phyloP scores from a whole-genome alignment of 1,140 invertebrate species.

The Halictus rubicundus region DNA sequence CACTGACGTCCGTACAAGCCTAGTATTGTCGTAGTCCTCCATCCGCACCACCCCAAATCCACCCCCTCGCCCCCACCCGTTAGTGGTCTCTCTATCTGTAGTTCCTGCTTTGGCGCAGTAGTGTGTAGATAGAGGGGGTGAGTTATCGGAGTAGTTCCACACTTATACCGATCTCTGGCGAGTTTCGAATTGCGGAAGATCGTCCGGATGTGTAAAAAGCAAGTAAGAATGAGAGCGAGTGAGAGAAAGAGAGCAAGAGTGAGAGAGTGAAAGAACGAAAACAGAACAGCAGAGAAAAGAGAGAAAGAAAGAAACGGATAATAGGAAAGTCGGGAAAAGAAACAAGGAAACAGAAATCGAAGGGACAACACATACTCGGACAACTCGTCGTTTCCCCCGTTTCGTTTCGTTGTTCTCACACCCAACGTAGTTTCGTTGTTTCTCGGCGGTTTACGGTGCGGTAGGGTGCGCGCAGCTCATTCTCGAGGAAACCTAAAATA shows the following conservation, averaged over 20 bases:
- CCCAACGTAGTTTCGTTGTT: background rate
- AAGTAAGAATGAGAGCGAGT: background rate
- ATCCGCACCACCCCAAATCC: no score
- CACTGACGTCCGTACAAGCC: slow-evolving; percentile 62
- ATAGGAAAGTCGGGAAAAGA: background rate
- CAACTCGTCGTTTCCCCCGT: background rate
- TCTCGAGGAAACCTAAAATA: slow-evolving; percentile 50
- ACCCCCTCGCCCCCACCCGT: background rate
- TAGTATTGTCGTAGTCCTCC: slow-evolving; percentile 56
- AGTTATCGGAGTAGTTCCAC: slow-evolving; percentile 50
- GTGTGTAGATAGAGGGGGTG: slow-evolving; percentile 61
- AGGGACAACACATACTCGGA: background rate
- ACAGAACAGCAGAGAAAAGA: background rate
- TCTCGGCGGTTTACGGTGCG: background rate
- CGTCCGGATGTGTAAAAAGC: slow-evolving; percentile 7
- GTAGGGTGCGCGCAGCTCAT: slow-evolving; percentile 27
- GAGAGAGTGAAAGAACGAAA: background rate
- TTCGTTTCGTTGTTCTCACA: background rate
- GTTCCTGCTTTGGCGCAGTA: slow-evolving; percentile 62
- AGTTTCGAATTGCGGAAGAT: slow-evolving; percentile 26
- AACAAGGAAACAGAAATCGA: background rate
- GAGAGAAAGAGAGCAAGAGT: background rate
- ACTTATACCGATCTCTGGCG: slow-evolving; percentile 22
- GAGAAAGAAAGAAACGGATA: background rate
- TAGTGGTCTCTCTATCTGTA: slow-evolving; percentile 58